Evolutionary conservation across 2,888 invertebrate genomes (phyloP).

Genomic region (Chalcis sispes): DNA sequence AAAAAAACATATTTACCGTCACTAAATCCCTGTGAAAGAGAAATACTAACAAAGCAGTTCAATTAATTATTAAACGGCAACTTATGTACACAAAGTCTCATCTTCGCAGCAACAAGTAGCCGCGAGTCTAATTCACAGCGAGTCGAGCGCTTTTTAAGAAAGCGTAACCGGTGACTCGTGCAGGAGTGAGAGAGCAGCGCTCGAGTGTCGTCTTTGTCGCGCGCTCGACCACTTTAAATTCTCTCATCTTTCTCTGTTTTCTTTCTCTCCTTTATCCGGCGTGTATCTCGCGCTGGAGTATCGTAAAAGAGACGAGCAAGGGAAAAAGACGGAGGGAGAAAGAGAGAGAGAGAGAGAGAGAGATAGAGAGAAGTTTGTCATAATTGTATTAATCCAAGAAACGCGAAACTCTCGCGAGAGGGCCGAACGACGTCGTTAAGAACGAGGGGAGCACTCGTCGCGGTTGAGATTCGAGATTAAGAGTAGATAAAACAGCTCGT

Average conservation of each 20-base stretch:
- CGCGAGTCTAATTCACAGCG: constrained; percentile 12
- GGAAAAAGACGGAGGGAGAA: constrained; percentile 26
- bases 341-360: not conserved
- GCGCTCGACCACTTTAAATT: too few species aligned
- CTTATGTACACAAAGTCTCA: constrained; percentile 11
- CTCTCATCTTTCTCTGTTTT: not conserved
- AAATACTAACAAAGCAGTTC: not conserved
- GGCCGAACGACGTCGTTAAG: constrained; percentile 62
- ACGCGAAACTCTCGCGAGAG: too few species aligned
- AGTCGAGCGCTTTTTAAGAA: constrained; percentile 31
- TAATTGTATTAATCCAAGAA: constrained; percentile 7
- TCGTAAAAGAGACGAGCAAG: not conserved
- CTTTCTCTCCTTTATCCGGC: not conserved
- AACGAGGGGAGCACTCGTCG: too few species aligned
- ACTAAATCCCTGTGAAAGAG: too few species aligned
- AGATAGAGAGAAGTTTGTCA: not conserved
- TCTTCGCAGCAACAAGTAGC: constrained; percentile 42
- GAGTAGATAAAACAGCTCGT: constrained; percentile 60
- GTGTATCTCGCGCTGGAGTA: not conserved
- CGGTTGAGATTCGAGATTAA: constrained; percentile 60
- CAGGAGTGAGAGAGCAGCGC: not conserved
- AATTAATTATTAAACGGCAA: not conserved
- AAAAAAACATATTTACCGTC: not conserved
- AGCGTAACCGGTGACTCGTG: constrained; percentile 21
- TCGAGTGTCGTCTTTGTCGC: not conserved